Evolutionary conservation across 37 sponge, comb jelly and placozoan species (phyloP), one percentile per base, ranked within the genome.

Genomic region (Eunapius fragilis): DNA sequence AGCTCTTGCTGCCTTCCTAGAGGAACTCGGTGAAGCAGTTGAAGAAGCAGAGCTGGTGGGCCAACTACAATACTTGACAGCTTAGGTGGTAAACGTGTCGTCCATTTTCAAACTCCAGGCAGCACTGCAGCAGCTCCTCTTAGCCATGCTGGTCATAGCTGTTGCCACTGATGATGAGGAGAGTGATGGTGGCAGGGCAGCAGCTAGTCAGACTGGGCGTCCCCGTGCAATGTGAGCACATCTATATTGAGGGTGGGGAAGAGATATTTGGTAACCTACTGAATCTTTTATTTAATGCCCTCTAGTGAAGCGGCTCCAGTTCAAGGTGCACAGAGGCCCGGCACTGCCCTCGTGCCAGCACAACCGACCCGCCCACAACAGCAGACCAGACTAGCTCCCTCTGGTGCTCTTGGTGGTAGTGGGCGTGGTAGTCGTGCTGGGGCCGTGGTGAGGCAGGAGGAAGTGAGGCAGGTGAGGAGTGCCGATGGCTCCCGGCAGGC

Each of bases 31-130:
- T 6, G 89, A 88, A 49, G 84, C 84, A 25, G 89, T 88, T 2
- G 84, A 88, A 67, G 78, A 82, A 37, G 89, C 89, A n/a, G 89
- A 88, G 67, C 78, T 88, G 77, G 88, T 87, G 74, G 30, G 80
- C 37, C 12, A 32, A 9, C 9, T 30, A 72, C 26, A 0, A 14
- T 72, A 32, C 31, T 2, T 24, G 28, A 22, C 5, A 0, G 30
- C 26, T 72, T 30, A 71, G 6, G 3, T 11, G 47, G 4, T 45
- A 45, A 9, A 45, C 58, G 14, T 58, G 58, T 41, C 58, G 22
- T 58, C 58, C 17, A 25, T 25, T 10, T 28, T 7, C 24, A 35
- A 0, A 77, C 77, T 19, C 17, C 50, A 82, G 83, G 73, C 25
- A 22, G 72, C 73, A 28, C 71, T 82, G 50, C 72, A 30, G 72